Percentiles rank a stretch among this genome's conserved stretches.
These are phyloP conservation scores for Cyprinella venusta DNA, from an alignment of 2,797 vertebrate genomes.

Conservation along the genomic window DNA sequence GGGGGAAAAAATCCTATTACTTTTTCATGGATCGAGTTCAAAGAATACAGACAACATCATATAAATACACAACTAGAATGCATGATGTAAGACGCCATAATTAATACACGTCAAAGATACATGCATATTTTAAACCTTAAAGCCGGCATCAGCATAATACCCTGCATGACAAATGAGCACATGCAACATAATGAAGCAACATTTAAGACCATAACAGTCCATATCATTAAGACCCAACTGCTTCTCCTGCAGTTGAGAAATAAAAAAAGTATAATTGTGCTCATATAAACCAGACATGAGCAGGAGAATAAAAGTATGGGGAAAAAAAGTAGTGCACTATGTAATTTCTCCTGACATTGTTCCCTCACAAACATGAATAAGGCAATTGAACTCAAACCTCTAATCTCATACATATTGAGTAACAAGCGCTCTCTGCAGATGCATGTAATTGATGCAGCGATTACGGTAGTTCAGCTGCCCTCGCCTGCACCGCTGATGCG, in stretches of 20 bases:
- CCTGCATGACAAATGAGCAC: conserved; percentile 28
- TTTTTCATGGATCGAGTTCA: conserved; percentile 16
- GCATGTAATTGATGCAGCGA: conserved; percentile 70
- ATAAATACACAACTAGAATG: conserved; percentile 20
- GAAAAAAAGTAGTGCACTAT: conserved; percentile 43
- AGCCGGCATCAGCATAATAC: conserved; percentile 21
- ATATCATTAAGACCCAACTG: conserved; percentile 30
- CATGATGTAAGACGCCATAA: conserved; percentile 32
- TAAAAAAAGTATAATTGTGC: conserved; percentile 26
- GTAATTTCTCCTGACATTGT: conserved; percentile 73
- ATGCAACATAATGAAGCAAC: conserved; percentile 25
- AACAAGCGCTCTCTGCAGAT: conserved; percentile 52
- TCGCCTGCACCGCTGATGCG: conserved; percentile 45
- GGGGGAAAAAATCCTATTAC: neutral
- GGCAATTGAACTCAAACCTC: conserved; percentile 62
- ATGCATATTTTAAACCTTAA: conserved; percentile 41
- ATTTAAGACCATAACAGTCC: conserved; percentile 20
- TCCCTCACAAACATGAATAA: conserved; percentile 72
- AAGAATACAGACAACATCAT: conserved; percentile 24
- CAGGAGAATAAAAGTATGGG: conserved; percentile 37
- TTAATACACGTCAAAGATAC: conserved; percentile 31
- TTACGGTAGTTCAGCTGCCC: conserved; percentile 59
- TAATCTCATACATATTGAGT: conserved; percentile 70
- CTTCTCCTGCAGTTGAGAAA: conserved; percentile 32
- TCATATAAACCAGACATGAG: conserved; percentile 16